Conservation (phyloP, 1,140 invertebrate species). For the Rhagoletis zephyria region DNA sequence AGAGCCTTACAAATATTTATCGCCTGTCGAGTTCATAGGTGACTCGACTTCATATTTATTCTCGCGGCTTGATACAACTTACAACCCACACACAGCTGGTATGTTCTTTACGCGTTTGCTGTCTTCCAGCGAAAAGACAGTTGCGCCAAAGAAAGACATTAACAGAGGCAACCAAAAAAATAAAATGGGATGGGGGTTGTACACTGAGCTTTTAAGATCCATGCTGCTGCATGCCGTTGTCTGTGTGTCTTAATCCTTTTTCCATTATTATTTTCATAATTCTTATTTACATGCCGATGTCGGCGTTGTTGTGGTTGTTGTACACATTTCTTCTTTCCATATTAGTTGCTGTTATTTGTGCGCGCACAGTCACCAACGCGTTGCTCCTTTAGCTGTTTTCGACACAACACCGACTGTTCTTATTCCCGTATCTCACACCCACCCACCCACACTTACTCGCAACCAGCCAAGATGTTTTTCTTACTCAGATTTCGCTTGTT, state of each 20-base stretch:
- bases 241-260: conserved; percentile 70
- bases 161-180: not conserved
- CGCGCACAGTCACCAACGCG: not conserved
- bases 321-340: conserved; percentile 16
- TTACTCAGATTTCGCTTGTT: conserved; percentile 43
- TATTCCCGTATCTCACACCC: not conserved
- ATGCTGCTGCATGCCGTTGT: not conserved
- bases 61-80: not conserved
- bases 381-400: conserved; percentile 46
- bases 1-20: too few relatives aligned
- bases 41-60: not conserved
- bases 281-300: conserved; percentile 72
- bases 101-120: conserved; percentile 3
- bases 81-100: not conserved
- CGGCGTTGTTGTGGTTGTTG: conserved; percentile 57
- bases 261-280: conserved; percentile 74
- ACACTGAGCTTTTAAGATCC: not conserved
- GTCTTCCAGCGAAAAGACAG: conserved; percentile 10
- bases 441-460: not conserved
- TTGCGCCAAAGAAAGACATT: not conserved
- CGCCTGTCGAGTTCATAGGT: not conserved
- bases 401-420: conserved; percentile 9
- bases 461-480: conserved; percentile 31
- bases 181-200: not conserved
- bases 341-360: conserved; percentile 11